Base-by-base conservation (phyloP, 64 coral and sea anemone species). In the Stylophora pistillata region DNA sequence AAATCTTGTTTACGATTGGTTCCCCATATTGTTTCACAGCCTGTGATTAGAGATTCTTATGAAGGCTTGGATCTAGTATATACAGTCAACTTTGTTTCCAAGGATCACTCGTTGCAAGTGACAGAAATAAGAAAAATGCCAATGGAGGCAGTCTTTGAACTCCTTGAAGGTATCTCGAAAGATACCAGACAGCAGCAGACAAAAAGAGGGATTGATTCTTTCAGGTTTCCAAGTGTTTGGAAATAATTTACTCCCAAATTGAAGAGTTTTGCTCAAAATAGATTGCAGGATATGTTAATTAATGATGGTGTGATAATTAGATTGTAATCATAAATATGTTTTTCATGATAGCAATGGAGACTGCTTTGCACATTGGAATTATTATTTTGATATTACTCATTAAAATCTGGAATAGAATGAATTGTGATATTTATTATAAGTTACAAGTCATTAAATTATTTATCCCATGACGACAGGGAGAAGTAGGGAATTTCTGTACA, bases 61-160 rank as follows among this genome's bases (percentile, higher is more conserved):
- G 80, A 84, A 41, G 80, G 62, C 34, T n/a, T 84, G 80, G 80
- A 84, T 70, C 80, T 84, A 53, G 80, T 84, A 5, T 84, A 84
- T 52, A 27, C 80, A 14, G 80, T 84, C 33, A 84, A 32, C 30
- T 84, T 84, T 53, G 62, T 84, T 84, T 70, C 61, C 4, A 41
- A 70, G n/a, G 32, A 33, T 69, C 30, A 53, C 11, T 69, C 37
- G 16, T 15, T 68, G 4, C 80, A 69, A 53, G 37, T 84, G n/a
- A 62, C 60, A 41, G 69, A 84, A 84, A 63, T 84, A 25, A 68
- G 80, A 26, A 84, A 84, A 69, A 84, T 84, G 60, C 15, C 80
- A 23, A 69, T 84, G 80, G 20, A 20, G 15, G 60, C 47, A 9
- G 80, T 70, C 5, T 84, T 84, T 68, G 21, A 41, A 69, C 52